phyloP scores from a whole-genome alignment of 1,140 invertebrate species.

The Sesamia nonagrioides region DNA sequence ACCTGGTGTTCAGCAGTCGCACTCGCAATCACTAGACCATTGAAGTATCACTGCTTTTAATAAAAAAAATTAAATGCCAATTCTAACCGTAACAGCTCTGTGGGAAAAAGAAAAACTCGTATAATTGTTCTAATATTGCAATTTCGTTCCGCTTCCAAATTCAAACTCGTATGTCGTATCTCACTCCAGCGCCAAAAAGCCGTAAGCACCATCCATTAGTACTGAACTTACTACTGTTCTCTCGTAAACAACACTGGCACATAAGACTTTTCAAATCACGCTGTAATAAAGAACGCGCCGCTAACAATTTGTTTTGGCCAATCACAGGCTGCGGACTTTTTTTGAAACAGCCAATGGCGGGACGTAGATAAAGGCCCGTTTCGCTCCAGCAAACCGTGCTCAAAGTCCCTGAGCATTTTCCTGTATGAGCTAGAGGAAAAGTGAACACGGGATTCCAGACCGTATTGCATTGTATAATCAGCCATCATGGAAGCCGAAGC shows the following conservation, averaged over 20 bases:
- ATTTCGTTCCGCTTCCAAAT: conserved; percentile 56
- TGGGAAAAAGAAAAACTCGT: conserved; percentile 67
- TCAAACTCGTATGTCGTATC: conserved; percentile 35
- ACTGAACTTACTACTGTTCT: conserved; percentile 57
- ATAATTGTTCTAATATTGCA: conserved; percentile 75
- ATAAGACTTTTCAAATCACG: conserved; percentile 66
- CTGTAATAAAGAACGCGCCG: conserved; percentile 71
- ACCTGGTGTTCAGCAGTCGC: too few species aligned
- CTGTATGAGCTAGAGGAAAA: conserved; percentile 64
- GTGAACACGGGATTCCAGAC: conserved; percentile 72
- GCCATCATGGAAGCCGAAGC: conserved; percentile 82
- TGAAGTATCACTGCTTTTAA: too few species aligned
- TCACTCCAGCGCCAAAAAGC: conserved; percentile 46
- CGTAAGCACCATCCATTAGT: conserved; percentile 35
- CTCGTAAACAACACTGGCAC: conserved; percentile 44
- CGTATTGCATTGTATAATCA: conserved; percentile 84
- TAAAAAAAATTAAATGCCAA: conserved; percentile 30
- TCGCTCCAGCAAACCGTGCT: conserved; percentile 61
- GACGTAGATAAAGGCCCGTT: conserved; percentile 72
- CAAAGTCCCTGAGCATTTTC: conserved; percentile 69
- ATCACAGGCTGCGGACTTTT: conserved; percentile 74
- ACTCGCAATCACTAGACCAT: too few species aligned
- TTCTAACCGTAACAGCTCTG: conserved; percentile 50
- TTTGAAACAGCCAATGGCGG: conserved; percentile 81
- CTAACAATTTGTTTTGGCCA: conserved; percentile 79